Conservation (phyloP, 2,113 vertebrate genomes). For the Piaya cayana region DNA sequence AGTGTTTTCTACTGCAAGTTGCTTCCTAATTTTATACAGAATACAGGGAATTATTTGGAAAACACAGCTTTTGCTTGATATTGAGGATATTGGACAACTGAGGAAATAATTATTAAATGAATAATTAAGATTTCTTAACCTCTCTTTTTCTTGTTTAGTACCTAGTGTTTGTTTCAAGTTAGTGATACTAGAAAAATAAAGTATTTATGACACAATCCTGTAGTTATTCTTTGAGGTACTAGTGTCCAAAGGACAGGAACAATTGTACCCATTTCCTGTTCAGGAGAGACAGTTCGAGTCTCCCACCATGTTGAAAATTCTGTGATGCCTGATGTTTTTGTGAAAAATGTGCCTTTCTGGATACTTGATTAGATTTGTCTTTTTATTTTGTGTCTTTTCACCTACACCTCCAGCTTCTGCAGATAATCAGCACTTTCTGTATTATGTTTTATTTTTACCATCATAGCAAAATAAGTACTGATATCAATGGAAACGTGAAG, state of each 20-base stretch:
- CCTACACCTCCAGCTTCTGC: neutral
- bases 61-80: neutral
- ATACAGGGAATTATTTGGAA: neutral
- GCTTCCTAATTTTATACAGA: neutral
- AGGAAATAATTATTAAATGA: slow-evolving; percentile 28
- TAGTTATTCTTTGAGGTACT: neutral
- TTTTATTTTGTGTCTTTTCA: neutral
- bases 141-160: slow-evolving; percentile 12
- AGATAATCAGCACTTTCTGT: neutral
- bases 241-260: neutral
- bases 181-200: neutral
- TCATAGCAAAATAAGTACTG: neutral
- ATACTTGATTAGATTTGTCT: neutral
- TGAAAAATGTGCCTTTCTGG: neutral
- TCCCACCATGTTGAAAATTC: neutral
- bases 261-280: neutral
- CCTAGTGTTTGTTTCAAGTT: slow-evolving; percentile 6
- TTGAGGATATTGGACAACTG: neutral
- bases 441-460: slow-evolving; percentile 24
- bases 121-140: slow-evolving; percentile 7
- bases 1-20: neutral
- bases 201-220: neutral
- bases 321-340: neutral
- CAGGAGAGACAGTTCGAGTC: neutral
- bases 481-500: neutral